Percentiles rank a stretch among this genome's conserved stretches.
Conservation (phyloP, 2,888 invertebrate species). For the Ypsolopha sequella region DNA sequence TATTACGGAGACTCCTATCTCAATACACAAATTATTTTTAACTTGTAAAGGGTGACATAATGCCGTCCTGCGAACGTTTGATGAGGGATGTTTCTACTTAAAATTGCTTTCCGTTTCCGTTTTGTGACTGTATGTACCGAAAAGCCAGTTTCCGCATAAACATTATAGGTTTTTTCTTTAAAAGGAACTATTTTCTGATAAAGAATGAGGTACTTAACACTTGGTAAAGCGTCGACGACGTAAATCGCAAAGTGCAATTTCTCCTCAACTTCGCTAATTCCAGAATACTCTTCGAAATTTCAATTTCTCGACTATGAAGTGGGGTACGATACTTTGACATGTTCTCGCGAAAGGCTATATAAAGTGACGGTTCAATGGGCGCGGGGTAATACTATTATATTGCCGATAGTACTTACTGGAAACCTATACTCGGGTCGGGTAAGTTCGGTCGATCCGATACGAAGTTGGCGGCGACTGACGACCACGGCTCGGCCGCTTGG, state of each 20-base stretch:
- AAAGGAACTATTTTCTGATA: too few species aligned
- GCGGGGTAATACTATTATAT: slow-evolving; percentile 1
- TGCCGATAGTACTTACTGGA: slow-evolving; percentile 17
- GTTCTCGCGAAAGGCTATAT: background rate
- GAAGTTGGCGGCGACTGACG: slow-evolving; percentile 26
- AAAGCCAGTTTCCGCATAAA: too few species aligned
- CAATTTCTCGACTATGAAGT: too few species aligned
- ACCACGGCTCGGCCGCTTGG: background rate
- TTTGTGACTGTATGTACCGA: too few species aligned
- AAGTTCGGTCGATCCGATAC: slow-evolving; percentile 17
- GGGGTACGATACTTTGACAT: too few species aligned
- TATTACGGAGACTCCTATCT: background rate
- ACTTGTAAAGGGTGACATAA: slow-evolving; percentile 21
- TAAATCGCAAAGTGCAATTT: too few species aligned
- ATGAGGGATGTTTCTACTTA: slow-evolving; percentile 53
- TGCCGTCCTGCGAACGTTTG: slow-evolving; percentile 23
- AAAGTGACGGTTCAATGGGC: background rate
- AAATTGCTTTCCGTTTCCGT: slow-evolving; percentile 60
- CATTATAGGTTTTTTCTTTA: too few species aligned
- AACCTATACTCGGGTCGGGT: slow-evolving; percentile 13
- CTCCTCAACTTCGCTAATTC: too few species aligned
- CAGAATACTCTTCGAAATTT: too few species aligned
- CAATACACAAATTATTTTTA: slow-evolving; percentile 8
- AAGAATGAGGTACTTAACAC: too few species aligned
- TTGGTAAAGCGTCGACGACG: too few species aligned